Conservation (phyloP, 2,113 vertebrate species). For the Neopipo cinnamomea region DNA sequence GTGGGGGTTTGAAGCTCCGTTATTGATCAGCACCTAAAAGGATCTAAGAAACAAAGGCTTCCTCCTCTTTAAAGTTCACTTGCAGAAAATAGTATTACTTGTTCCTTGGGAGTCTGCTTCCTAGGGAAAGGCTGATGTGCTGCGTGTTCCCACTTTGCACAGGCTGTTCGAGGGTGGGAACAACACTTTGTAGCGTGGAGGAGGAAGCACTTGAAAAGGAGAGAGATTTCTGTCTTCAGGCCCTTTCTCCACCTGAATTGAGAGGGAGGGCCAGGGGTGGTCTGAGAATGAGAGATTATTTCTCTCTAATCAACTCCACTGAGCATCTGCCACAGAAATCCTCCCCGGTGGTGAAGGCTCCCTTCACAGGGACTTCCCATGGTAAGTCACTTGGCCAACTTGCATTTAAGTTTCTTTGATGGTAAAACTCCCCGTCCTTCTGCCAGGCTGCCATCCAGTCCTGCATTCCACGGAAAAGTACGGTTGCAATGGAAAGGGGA, state of each 20-base stretch:
- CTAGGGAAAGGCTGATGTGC: background rate
- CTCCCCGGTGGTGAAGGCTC: background rate
- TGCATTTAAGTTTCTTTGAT: background rate
- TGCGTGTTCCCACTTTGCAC: background rate
- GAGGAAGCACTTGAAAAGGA: slow-evolving; percentile 15
- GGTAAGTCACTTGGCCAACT: background rate
- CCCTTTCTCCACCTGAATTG: slow-evolving; percentile 9
- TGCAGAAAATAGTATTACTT: background rate
- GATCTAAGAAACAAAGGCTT: slow-evolving; percentile 52
- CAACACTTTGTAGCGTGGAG: background rate
- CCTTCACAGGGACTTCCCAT: background rate
- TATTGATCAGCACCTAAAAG: slow-evolving; percentile 63
- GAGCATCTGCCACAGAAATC: background rate
- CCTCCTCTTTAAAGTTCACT: slow-evolving; percentile 46
- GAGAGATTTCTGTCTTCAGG: background rate
- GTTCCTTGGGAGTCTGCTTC: background rate
- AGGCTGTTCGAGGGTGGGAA: background rate
- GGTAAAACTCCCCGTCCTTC: background rate
- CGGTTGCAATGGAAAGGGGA: background rate
- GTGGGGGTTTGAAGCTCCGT: background rate
- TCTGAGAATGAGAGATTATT: background rate
- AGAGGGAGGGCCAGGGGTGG: background rate
- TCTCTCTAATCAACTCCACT: background rate
- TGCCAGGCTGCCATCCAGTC: background rate
- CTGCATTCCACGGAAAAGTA: fast-evolving